These are phyloP conservation scores for Phania funesta DNA, from an alignment of 2,888 invertebrate genomes.

Conservation along the genomic window DNA sequence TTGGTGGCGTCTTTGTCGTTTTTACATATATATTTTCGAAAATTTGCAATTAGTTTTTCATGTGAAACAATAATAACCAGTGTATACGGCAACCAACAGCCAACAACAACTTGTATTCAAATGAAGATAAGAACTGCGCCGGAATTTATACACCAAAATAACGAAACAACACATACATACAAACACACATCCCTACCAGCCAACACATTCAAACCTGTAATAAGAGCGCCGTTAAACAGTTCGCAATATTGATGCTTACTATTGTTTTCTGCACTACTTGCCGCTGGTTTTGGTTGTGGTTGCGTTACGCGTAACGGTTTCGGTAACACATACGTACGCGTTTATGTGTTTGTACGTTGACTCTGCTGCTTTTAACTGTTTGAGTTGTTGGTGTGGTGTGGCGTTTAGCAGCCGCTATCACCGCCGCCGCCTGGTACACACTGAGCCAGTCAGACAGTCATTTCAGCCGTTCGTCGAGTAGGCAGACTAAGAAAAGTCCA, in stretches of 20 bases:
- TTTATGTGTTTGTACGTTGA: constrained; percentile 13
- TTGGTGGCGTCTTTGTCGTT: not conserved
- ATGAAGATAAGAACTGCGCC: constrained; percentile 44
- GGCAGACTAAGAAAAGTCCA: constrained; percentile 49
- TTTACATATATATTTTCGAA: not conserved
- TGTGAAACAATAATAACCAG: constrained; percentile 33
- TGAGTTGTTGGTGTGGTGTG: constrained; percentile 46
- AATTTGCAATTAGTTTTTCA: constrained; percentile 50
- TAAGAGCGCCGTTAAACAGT: constrained; percentile 54
- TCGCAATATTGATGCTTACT: constrained; percentile 61
- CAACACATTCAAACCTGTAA: constrained; percentile 20
- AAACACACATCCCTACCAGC: not conserved
- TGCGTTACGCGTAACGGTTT: constrained; percentile 60
- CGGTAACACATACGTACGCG: constrained; percentile 41
- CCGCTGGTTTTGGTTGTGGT: constrained; percentile 57
- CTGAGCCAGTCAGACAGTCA: constrained; percentile 13
- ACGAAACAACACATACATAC: constrained; percentile 2
- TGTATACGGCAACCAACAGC: constrained; percentile 33
- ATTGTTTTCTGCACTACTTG: constrained; percentile 52
- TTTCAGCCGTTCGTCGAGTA: constrained; percentile 11
- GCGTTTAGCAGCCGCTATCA: constrained; percentile 34
- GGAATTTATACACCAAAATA: constrained; percentile 58
- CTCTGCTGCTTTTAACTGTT: constrained; percentile 43
- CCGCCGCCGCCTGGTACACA: constrained; percentile 64
- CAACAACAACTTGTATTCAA: constrained; percentile 9